Conservation (phyloP, 2,888 invertebrate genomes). For the Campoletis raptor region DNA sequence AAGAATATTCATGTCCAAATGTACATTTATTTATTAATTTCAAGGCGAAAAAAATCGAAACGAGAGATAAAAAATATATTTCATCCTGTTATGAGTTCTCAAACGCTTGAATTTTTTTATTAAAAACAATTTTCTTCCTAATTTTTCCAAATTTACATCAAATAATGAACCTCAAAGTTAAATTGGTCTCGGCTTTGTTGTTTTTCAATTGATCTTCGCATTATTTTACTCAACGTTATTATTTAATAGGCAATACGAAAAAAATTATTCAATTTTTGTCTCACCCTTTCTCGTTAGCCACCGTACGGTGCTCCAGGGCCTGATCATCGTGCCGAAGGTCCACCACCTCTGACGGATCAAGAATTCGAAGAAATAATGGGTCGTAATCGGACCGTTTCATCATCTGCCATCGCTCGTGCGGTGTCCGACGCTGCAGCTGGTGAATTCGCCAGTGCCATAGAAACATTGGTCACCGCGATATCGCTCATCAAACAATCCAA, state of each 20-base stretch:
- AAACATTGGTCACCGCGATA: constrained; percentile 99
- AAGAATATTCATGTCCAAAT: constrained; percentile 18
- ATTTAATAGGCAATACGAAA: too few relatives aligned
- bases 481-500: constrained; percentile 99
- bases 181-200: too few relatives aligned
- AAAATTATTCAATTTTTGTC: neutral
- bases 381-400: constrained; percentile 98
- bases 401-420: constrained; percentile 98
- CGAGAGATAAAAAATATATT: too few relatives aligned
- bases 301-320: constrained; percentile 88
- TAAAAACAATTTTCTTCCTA: too few relatives aligned
- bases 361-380: constrained; percentile 99
- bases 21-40: neutral
- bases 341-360: constrained; percentile 92
- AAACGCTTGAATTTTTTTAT: too few relatives aligned
- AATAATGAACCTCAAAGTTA: too few relatives aligned
- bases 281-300: constrained; percentile 74
- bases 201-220: too few relatives aligned
- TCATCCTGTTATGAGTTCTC: too few relatives aligned
- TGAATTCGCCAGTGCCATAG: constrained; percentile 99
- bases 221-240: too few relatives aligned
- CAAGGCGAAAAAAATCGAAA: too few relatives aligned
- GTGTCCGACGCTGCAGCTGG: constrained; percentile 99
- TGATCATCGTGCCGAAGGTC: constrained; percentile 86
- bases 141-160: too few relatives aligned